phyloP scores from a whole-genome alignment of 2,888 invertebrate genomes.

The Panzeria rudis region DNA sequence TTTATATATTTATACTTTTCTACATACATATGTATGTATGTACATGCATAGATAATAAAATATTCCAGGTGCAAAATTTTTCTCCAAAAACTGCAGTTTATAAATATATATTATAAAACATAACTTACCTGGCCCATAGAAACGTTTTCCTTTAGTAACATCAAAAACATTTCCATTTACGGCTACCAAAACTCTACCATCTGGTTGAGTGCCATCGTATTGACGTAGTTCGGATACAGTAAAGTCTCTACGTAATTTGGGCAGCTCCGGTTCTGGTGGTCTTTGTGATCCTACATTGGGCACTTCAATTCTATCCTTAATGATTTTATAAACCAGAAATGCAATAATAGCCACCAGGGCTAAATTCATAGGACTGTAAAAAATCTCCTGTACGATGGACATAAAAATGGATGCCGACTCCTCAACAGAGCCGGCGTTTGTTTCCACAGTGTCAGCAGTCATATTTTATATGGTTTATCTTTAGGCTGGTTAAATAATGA shows the following conservation, averaged over 20 bases:
- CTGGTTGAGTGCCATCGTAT: constrained; percentile 93
- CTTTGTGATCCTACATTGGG: constrained; percentile 78
- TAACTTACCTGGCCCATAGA: constrained; percentile 95
- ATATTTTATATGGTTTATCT: constrained; percentile 39
- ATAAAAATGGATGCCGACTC: constrained; percentile 73
- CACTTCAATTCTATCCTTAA: constrained; percentile 85
- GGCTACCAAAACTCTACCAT: constrained; percentile 95
- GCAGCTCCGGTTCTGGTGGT: constrained; percentile 86
- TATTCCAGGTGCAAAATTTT: background rate
- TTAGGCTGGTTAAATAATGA: constrained; percentile 54
- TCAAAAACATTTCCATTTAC: constrained; percentile 98
- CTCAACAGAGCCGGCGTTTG: constrained; percentile 64
- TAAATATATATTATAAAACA: background rate
- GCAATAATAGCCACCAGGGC: constrained; percentile 88
- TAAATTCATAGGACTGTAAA: constrained; percentile 89
- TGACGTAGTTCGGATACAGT: constrained; percentile 93
- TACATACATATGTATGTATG: background rate
- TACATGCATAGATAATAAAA: background rate
- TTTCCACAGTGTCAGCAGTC: constrained; percentile 62
- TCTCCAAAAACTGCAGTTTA: background rate
- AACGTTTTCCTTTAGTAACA: constrained; percentile 94
- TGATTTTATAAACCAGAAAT: constrained; percentile 90
- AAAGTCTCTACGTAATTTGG: constrained; percentile 95
- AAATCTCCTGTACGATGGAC: constrained; percentile 85
- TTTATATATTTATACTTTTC: too few relatives aligned